Percentiles rank a stretch among this genome's conserved stretches.
These are phyloP conservation scores for Polydrusus tereticollis DNA, from an alignment of 2,888 invertebrate species.

Conservation along the genomic window DNA sequence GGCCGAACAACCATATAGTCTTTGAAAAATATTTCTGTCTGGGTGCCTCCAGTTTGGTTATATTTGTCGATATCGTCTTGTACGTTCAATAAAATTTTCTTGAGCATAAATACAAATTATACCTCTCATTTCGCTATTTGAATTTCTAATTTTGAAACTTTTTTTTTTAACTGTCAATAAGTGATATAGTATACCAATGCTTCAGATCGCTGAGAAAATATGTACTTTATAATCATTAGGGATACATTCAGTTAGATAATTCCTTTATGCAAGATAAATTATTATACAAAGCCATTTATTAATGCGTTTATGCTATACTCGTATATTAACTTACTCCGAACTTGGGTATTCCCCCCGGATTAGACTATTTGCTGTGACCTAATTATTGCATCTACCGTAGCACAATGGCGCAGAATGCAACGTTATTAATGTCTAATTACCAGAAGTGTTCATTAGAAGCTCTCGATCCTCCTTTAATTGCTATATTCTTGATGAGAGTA, in stretches of 20 bases:
- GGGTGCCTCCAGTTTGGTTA: too few species aligned
- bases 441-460: neutral
- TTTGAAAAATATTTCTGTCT: too few species aligned
- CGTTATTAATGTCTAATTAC: neutral
- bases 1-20: too few species aligned
- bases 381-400: neutral
- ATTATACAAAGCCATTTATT: neutral
- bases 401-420: neutral
- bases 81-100: too few species aligned
- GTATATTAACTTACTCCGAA: neutral
- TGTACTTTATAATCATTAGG: neutral
- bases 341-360: neutral
- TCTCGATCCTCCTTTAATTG: neutral
- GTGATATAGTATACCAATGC: neutral
- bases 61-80: too few species aligned
- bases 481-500: too few species aligned
- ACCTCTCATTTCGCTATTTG: too few species aligned
- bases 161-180: neutral
- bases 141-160: neutral
- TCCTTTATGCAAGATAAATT: neutral
- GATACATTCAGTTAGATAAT: neutral
- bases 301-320: neutral
- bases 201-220: neutral
- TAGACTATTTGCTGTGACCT: neutral
- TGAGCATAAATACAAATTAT: too few species aligned